Base-by-base conservation (phyloP, 2,797 vertebrate species). In the Artibeus lituratus region DNA sequence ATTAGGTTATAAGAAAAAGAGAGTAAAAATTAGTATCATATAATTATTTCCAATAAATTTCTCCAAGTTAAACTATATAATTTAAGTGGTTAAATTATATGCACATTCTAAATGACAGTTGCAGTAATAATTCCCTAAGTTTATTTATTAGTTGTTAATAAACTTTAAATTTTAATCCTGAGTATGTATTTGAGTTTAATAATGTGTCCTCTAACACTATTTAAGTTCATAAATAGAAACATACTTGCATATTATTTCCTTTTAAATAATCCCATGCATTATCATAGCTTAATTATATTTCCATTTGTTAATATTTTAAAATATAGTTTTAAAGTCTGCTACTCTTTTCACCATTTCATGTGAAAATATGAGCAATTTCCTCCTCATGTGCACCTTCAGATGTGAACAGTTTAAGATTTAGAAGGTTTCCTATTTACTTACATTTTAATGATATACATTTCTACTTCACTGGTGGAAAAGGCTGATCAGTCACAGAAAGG, bases 401-500 rank as follows among this genome's bases (percentile, higher is more conserved):
- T 93, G 86, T 88, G 95, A 94, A 18, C 4, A 69, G 59, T 47
- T 96, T 83, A 92, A 96, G 37, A 96, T 95, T 97, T 96, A 85
- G 62, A 96, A 96, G 86, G 37, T 10, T 97, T 94, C 93, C 39
- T 70, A 91, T 98, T 98, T 98, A 97, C 96, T 97, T 92, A 97
- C 70, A 87, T 94, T 96, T 97, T 97, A 97, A 95, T 96, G 96
- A 97, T 93, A 96, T 96, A 97, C 96, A 97, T 96, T 97, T 98
- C 90, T 97, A 86, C 95, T 96, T 97, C 96, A 96, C 85, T 93
- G 81, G 95, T 39, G 88, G 88, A 96, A 98, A 98, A 97, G 96
- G 97, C 96, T 97, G 98, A 98, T 98, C 98, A 97, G 92, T 98
- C 90, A 96, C 92, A 96, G 87, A 96, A 96, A 98, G 97, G 98